A percentile compares a stretch with the other conserved stretches of the same genome.
These are phyloP conservation scores for Leptothorax acervorum DNA, from an alignment of 2,888 invertebrate genomes.

Conservation along the genomic window DNA sequence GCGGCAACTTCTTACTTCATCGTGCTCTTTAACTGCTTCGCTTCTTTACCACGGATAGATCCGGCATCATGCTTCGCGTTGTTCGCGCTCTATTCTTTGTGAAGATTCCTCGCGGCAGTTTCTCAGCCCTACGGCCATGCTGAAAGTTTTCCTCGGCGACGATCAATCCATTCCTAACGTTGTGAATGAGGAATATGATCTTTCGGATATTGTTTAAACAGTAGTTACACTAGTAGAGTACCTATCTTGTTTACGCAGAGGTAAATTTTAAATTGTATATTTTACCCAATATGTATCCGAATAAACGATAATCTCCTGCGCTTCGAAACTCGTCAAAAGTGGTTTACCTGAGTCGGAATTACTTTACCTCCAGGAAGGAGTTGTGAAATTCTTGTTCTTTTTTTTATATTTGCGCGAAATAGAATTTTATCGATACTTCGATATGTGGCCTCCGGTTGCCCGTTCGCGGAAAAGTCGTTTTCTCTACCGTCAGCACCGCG, in stretches of 20 bases:
- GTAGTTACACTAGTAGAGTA: neutral
- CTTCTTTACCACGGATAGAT: conserved; percentile 50
- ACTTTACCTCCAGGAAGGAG: conserved; percentile 48
- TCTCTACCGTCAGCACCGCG: conserved; percentile 48
- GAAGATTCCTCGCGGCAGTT: conserved; percentile 53
- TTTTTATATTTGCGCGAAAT: conserved; percentile 15
- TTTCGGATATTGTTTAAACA: neutral
- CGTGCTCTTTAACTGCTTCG: conserved; percentile 48
- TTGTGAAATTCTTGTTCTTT: neutral
- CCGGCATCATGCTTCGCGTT: conserved; percentile 46
- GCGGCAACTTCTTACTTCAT: conserved; percentile 52
- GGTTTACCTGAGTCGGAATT: conserved; percentile 53
- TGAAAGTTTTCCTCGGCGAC: conserved; percentile 54
- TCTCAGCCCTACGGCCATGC: conserved; percentile 1
- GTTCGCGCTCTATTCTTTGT: conserved; percentile 34
- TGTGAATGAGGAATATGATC: neutral
- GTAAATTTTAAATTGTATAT: neutral
- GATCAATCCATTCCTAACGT: conserved; percentile 7
- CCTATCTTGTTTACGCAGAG: neutral
- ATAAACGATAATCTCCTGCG: conserved; percentile 20
- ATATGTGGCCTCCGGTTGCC: conserved; percentile 39
- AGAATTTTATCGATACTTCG: conserved; percentile 61
- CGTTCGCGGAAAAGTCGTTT: conserved; percentile 54
- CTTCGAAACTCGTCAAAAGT: conserved; percentile 5
- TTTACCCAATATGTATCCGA: neutral